Base-by-base conservation (phyloP, 2,888 invertebrate genomes). In the Boloria selene region DNA sequence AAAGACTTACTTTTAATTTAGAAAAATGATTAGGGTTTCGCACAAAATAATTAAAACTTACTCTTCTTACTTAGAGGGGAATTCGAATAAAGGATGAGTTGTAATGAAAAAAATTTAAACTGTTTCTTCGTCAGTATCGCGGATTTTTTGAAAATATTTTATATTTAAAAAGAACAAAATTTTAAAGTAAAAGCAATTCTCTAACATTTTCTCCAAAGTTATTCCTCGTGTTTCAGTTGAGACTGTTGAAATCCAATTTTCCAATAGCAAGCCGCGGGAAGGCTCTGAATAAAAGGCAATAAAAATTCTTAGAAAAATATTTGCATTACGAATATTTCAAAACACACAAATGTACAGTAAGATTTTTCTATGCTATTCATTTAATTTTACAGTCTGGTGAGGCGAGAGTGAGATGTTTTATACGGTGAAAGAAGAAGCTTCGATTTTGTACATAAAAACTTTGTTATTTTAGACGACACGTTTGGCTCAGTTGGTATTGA, bases 221-320 rank as follows among this genome's bases (percentile, higher is more conserved):
- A 38, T 38, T 38, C 10, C 51, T 63, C 63, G 54, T 44, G 51
- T 63, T 63, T 63, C 62, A 56, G 52, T 45, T 58, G 65, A 61
- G 61, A 55, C 67, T 54, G 51, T 59, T 47, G 56, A 65, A 60
- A 68, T 70, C 65, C 64, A 65, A 71, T 71, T 68, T 65, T 68
- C 61, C 66, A 64, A 66, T 68, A 53, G 38, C 56, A 31, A 47
- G 58, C 53, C 54, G 10, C 22, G 53, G 10, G 44, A 52, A 44
- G 26, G 31, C 52, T 55, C 45, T 56, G 68, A 65, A 70, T 73
- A 72, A 73, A 74, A 72, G 69, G 66, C 65, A 71, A 72, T 75
- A 75, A 73, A 75, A 73, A 74, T 74, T 75, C 63, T 68, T 66
- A 56, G 65, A 64, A 60, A 62, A 52, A 44, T 56, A 26, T 56